Conservation (phyloP, 2,888 invertebrate genomes). For the Drosophila falleni region DNA sequence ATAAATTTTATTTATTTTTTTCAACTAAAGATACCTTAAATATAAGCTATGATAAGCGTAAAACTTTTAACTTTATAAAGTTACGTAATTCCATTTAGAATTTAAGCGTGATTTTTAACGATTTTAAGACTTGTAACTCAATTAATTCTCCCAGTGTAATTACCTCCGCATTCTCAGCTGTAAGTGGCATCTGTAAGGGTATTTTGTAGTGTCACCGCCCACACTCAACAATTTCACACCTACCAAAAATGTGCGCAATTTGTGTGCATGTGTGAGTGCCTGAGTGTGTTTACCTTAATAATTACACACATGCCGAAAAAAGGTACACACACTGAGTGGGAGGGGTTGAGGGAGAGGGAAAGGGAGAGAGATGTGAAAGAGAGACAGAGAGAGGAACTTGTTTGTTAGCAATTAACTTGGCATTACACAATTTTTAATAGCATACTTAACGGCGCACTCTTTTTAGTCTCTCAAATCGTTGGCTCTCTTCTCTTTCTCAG, state of each 20-base stretch:
- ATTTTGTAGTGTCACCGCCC: conserved; percentile 39
- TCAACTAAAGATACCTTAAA: too few species aligned
- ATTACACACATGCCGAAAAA: conserved; percentile 57
- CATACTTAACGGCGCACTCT: conserved; percentile 57
- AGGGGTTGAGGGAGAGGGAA: background rate
- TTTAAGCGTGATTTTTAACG: background rate
- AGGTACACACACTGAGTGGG: conserved; percentile 9
- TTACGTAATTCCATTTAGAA: too few species aligned
- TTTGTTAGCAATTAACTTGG: conserved; percentile 76
- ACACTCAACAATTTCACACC: conserved; percentile 10
- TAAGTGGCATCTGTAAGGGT: conserved; percentile 38
- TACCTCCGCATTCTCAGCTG: conserved; percentile 30
- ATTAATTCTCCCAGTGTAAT: conserved; percentile 28
- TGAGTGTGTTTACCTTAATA: conserved; percentile 61
- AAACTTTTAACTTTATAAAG: too few species aligned
- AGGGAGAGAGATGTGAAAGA: background rate
- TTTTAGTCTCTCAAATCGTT: background rate
- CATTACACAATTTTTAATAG: conserved; percentile 72
- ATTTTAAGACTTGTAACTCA: background rate
- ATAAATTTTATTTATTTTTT: too few species aligned
- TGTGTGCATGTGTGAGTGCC: conserved; percentile 5
- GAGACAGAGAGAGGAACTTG: conserved; percentile 41
- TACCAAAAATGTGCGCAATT: conserved; percentile 19
- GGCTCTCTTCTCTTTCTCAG: background rate
- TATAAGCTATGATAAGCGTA: too few species aligned